These are phyloP conservation scores for Paramuricea clavata DNA, from an alignment of 92 coral and sea anemone species.

Conservation along the genomic window DNA sequence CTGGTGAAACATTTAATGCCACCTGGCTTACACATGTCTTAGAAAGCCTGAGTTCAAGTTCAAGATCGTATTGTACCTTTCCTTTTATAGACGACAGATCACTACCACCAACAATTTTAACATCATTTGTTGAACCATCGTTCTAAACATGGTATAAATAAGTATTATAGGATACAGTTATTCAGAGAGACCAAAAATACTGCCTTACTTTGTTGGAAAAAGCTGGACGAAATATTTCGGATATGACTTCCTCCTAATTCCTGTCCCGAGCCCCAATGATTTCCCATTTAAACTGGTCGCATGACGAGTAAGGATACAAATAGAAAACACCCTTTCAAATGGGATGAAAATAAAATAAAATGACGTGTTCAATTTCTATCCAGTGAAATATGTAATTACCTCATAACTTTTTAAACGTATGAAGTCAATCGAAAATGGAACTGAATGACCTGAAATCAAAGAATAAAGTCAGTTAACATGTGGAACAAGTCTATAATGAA, in stretches of 20 bases:
- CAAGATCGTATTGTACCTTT: slow-evolving; percentile 79
- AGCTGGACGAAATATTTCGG: too few species aligned
- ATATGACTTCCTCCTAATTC: too few species aligned
- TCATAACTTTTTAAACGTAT: slow-evolving; percentile 93
- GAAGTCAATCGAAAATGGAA: slow-evolving; percentile 94
- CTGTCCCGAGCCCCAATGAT: too few species aligned
- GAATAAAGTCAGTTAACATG: too few species aligned
- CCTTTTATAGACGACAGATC: slow-evolving; percentile 81
- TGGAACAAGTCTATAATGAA: neutral
- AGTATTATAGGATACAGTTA: neutral
- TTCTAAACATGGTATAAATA: slow-evolving; percentile 54
- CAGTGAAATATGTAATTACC: too few species aligned
- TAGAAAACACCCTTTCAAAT: neutral
- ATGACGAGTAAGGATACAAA: too few species aligned
- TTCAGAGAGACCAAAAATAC: too few species aligned
- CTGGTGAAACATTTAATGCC: too few species aligned
- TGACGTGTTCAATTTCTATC: neutral
- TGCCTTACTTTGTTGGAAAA: too few species aligned
- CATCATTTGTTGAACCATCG: slow-evolving; percentile 86
- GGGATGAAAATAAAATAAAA: neutral
- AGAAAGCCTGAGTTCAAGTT: too few species aligned
- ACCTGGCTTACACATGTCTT: too few species aligned
- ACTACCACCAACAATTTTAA: slow-evolving; percentile 87
- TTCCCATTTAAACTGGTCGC: too few species aligned
- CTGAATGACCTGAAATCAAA: slow-evolving; percentile 72